Evolutionary conservation across 2,888 invertebrate genomes (phyloP).

Genomic region (Tetragonisca angustula): DNA sequence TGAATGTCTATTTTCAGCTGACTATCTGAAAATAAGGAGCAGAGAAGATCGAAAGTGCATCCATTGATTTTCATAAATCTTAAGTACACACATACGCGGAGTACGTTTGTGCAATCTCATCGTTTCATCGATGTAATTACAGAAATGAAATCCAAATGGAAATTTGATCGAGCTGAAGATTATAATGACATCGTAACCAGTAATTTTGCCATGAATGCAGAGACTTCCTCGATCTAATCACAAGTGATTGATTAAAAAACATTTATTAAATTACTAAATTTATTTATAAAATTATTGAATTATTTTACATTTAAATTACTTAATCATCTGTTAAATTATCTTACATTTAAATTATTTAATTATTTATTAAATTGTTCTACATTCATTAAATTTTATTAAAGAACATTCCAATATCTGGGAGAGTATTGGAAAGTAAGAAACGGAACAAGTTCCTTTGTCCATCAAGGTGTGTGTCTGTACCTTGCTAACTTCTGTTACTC

Average conservation of each 20-base stretch:
- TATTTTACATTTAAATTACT: too few species aligned
- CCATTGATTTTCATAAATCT: constrained; percentile 3
- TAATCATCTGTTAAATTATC: too few species aligned
- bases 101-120: neutral
- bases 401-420: neutral
- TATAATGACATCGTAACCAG: too few species aligned
- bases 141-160: neutral
- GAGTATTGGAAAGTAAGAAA: neutral
- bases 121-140: neutral
- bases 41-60: constrained; percentile 2
- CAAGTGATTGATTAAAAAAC: neutral
- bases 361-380: too few species aligned
- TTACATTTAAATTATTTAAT: too few species aligned
- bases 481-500: constrained; percentile 5
- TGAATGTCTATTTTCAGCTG: neutral
- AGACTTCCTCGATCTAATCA: neutral
- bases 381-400: neutral
- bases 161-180: neutral
- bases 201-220: neutral
- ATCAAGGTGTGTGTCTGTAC: neutral
- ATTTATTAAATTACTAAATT: too few species aligned
- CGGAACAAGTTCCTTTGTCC: neutral
- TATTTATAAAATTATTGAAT: too few species aligned
- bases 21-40: neutral
- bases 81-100: neutral